phyloP scores from a whole-genome alignment of 1,140 invertebrate species.

The Ruditapes philippinarum region DNA sequence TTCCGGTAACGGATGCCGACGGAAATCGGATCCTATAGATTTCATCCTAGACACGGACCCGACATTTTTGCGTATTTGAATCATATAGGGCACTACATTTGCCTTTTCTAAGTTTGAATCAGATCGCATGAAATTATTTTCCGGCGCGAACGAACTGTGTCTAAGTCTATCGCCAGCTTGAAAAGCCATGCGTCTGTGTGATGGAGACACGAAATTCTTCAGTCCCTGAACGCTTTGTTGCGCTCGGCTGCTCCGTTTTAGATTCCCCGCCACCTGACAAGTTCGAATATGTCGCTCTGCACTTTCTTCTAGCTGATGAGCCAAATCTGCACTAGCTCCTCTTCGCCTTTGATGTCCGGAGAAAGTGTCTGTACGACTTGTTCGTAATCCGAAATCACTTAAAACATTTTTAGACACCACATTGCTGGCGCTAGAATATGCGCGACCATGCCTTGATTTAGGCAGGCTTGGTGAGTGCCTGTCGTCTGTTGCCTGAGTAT shows the following conservation, averaged over 20 bases:
- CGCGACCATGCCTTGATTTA: conserved; percentile 6
- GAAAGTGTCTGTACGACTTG: conserved; percentile 47
- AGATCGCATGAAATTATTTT: conserved; percentile 31
- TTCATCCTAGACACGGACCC: conserved; percentile 26
- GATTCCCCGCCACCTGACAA: conserved; percentile 39
- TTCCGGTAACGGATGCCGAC: neutral
- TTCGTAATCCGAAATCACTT: conserved; percentile 38
- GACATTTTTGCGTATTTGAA: conserved; percentile 49
- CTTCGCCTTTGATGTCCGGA: conserved; percentile 44
- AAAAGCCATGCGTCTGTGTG: conserved; percentile 10
- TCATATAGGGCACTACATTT: conserved; percentile 35
- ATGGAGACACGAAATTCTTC: conserved; percentile 38
- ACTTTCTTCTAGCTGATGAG: conserved; percentile 31
- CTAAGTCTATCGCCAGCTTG: neutral
- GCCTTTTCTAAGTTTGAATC: conserved; percentile 24
- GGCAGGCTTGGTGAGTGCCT: neutral
- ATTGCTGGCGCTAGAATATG: neutral
- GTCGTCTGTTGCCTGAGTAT: neutral
- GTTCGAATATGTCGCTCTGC: conserved; percentile 54
- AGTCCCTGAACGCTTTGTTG: conserved; percentile 23
- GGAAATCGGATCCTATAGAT: neutral
- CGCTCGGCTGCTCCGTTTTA: conserved; percentile 46
- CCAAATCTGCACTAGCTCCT: conserved; percentile 42
- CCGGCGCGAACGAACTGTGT: neutral
- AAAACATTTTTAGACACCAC: conserved; percentile 26